A percentile compares a stretch with the other conserved stretches of the same genome.
Conservation (phyloP, 2,113 vertebrate species). For the Tragulus kanchil region DNA sequence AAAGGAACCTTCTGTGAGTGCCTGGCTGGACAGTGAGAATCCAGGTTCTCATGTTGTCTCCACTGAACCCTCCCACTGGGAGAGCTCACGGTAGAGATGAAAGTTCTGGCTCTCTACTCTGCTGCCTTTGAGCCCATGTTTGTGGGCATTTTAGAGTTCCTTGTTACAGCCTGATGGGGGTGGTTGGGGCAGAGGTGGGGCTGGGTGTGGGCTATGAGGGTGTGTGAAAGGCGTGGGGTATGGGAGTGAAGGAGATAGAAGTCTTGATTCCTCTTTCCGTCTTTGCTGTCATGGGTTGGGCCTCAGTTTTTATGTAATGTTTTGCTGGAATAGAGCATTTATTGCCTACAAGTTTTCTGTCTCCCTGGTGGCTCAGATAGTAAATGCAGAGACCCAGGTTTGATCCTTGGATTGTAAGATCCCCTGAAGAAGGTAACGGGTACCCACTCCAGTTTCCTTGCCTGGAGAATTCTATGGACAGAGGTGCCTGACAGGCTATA, state of each 20-base stretch:
- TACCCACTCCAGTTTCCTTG: neutral
- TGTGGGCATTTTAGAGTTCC: neutral
- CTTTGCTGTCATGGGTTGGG: neutral
- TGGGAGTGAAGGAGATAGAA: neutral
- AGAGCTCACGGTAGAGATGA: neutral
- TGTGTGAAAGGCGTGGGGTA: fast-evolving
- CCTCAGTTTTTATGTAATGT: neutral
- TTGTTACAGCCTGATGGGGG: neutral
- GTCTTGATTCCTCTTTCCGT: neutral
- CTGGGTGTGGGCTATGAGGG: neutral
- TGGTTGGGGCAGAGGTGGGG: neutral
- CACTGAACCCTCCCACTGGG: neutral
- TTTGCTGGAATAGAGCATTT: neutral
- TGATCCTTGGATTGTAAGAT: neutral
- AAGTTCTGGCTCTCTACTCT: neutral
- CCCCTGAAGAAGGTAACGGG: neutral
- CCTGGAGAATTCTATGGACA: neutral
- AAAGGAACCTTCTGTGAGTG: neutral
- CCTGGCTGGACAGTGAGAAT: neutral
- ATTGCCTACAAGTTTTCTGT: neutral
- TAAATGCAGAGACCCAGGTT: neutral
- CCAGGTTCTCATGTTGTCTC: neutral
- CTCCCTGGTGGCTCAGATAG: neutral
- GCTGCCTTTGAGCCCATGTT: neutral
- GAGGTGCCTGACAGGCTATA: neutral